Conservation (phyloP, 2,113 vertebrate species). For the Poeciliopsis occidentalis region DNA sequence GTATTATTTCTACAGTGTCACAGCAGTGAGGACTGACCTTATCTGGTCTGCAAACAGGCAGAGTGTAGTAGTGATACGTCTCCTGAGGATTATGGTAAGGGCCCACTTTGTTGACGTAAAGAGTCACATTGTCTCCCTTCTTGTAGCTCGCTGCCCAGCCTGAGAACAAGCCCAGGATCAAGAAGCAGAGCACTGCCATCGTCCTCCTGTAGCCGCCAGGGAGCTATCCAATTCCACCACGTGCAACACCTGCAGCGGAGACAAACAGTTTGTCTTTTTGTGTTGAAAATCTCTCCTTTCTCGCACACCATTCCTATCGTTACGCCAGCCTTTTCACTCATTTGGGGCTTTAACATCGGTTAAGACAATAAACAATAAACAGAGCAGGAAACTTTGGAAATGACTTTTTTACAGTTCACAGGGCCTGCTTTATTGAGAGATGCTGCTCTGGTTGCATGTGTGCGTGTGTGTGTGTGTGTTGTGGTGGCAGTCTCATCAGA, state of each 20-base stretch:
- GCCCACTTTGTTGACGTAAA: constrained; percentile 94
- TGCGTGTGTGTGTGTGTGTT: no score
- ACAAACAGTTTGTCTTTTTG: constrained; percentile 19
- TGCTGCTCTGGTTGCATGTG: neutral
- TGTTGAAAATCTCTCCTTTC: no score
- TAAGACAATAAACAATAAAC: neutral
- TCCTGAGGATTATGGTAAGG: constrained; percentile 95
- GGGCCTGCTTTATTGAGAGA: neutral
- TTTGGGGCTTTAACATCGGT: constrained; percentile 2
- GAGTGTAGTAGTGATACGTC: constrained; percentile 92
- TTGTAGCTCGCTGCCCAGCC: constrained; percentile 80
- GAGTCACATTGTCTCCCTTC: constrained; percentile 83
- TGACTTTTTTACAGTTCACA: no score
- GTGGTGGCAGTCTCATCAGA: no score
- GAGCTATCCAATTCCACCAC: constrained; percentile 47
- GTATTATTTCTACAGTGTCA: neutral
- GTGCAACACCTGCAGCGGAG: constrained; percentile 56
- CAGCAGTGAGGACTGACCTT: constrained; percentile 76
- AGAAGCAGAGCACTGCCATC: constrained; percentile 61
- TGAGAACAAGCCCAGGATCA: constrained; percentile 74
- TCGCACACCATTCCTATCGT: no score
- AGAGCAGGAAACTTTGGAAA: constrained; percentile 6
- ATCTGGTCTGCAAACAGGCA: constrained; percentile 89
- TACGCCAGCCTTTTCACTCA: neutral
- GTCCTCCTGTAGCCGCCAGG: constrained; percentile 43